phyloP scores from a whole-genome alignment of 2,797 vertebrate species.

The Thaleichthys pacificus region DNA sequence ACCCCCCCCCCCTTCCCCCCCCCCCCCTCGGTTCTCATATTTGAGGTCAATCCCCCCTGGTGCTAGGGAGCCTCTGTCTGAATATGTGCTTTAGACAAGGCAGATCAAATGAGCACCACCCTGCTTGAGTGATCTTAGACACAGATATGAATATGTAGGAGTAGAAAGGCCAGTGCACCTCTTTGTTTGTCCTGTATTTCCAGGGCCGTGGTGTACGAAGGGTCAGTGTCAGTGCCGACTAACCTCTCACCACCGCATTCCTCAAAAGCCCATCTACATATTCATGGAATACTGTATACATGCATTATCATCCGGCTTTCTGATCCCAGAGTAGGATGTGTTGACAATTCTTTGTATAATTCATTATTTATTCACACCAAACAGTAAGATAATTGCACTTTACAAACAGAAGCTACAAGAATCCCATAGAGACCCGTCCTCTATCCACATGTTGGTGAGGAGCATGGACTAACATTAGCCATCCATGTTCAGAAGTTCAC shows the following conservation, averaged over 20 bases:
- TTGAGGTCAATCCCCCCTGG: conserved; percentile 70
- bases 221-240: conserved; percentile 49
- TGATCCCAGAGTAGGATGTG: neutral
- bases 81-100: conserved; percentile 60
- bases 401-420: conserved; percentile 10
- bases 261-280: conserved; percentile 11
- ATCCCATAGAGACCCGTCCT: conserved; percentile 6
- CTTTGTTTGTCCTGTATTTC: conserved; percentile 62
- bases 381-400: conserved; percentile 27
- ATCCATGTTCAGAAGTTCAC: conserved; percentile 45
- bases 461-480: conserved; percentile 31
- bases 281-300: conserved; percentile 4
- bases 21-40: conserved; percentile 52
- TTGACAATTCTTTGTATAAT: conserved; percentile 22
- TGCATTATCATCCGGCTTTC: conserved; percentile 32
- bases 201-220: conserved; percentile 36
- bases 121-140: conserved; percentile 63
- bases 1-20: neutral
- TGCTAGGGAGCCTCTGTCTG: conserved; percentile 62
- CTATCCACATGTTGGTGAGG: conserved; percentile 36
- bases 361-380: conserved; percentile 12
- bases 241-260: conserved; percentile 26
- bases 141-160: conserved; percentile 60
- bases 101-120: conserved; percentile 69
- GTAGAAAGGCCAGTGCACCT: conserved; percentile 52